Base-by-base conservation (phyloP, 2,113 vertebrate species). In the Fregetta grallaria region DNA sequence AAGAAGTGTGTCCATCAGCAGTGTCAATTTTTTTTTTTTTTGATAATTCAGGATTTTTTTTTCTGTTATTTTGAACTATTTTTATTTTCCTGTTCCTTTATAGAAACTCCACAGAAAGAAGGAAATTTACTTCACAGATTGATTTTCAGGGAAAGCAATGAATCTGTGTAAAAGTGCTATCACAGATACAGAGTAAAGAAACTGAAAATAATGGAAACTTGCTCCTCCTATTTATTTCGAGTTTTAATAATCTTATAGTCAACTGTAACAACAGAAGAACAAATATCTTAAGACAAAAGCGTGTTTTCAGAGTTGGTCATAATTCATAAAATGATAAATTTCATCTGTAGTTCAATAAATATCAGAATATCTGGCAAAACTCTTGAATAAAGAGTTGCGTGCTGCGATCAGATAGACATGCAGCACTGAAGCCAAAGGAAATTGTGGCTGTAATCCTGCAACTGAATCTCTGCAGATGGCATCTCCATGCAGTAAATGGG, bases 371-470 rank as follows among this genome's bases (percentile, higher is more conserved):
- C 76, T 96, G 86, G 86, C 89, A 82, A 58, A 90, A 92, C 83
- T 92, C 76, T 89, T 22, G 22, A 85, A n/a, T 79, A 42, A 17
- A 62, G 91, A 91, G 70, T 26, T 85, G 74, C 93, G 79, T 15
- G 90, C 94, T 95, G 92, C 14, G 5, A 92, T 94, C 77, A 81
- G 83, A 80, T 20, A 85, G 90, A 88, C 42, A 62, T 17, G 71
- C 87, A 93, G 95, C 95, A 90, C 84, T 47, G 77, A 86, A 94
- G 92, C 92, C 84, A 94, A 92, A 94, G 91, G 92, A 82, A 95
- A 96, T 55, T 91, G 91, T 92, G 95, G 94, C 94, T 87, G 73
- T 42, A 89, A 95, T 85, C 91, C 96, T 94, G 95, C 92, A 96
- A 75, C 89, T 94, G 91, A 87, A 94, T 95, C 88, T 95, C 84